Conservation (phyloP, 2,113 vertebrate genomes). For the Tringa solitaria region DNA sequence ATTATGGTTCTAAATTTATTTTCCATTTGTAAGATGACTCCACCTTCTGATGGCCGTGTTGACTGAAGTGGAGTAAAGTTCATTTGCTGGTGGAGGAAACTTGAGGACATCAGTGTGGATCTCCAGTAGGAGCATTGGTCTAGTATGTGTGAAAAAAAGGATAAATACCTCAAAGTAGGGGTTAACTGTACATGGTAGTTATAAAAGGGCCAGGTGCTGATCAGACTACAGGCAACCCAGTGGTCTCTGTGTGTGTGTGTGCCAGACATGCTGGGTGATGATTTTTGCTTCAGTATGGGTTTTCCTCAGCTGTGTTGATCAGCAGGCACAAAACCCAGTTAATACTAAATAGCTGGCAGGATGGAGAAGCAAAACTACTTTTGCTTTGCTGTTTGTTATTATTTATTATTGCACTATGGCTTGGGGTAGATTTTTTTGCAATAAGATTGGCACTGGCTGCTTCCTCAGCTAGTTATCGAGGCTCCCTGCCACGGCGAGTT, state of each 20-base stretch:
- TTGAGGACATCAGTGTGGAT: background rate
- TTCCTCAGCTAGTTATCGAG: background rate
- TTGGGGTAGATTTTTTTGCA: background rate
- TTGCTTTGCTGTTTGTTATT: background rate
- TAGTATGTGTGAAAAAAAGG: background rate
- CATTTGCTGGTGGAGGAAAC: background rate
- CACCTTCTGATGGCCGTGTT: background rate
- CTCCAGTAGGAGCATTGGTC: background rate
- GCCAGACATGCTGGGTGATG: background rate
- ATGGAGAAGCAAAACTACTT: background rate
- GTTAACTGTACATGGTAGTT: background rate
- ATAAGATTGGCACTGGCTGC: background rate
- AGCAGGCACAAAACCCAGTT: background rate
- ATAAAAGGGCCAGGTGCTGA: background rate
- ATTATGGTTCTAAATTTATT: constrained; percentile 23
- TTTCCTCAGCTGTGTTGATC: background rate
- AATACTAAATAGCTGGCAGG: background rate
- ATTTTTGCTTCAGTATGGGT: background rate
- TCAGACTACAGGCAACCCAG: background rate
- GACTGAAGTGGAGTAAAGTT: constrained; percentile 33
- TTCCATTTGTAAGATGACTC: constrained; percentile 25
- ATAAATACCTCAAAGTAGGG: background rate
- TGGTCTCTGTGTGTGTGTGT: background rate
- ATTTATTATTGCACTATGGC: background rate
- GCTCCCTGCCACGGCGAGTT: background rate